Evolutionary conservation across 2,113 vertebrate genomes (phyloP), one percentile per base, ranked within the genome.

Genomic region (Triplophysa dalaica): DNA sequence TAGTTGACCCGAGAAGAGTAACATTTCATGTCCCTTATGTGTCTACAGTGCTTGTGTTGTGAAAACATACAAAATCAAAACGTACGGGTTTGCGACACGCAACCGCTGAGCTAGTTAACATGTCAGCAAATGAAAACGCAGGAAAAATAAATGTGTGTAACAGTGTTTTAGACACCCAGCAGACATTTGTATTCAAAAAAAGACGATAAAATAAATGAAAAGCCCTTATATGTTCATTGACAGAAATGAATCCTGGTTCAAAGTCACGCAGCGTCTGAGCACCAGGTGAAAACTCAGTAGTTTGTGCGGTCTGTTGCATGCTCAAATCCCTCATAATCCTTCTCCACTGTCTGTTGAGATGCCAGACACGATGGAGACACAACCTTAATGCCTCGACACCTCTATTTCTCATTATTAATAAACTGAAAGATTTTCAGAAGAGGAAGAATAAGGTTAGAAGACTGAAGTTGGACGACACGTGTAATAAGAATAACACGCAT

Each of bases 151-250:
- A 78, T 69, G 54, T 58, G 54, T 58, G 54, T 58, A 58, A 58
- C 81, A 78, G 81, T 78, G 81, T 82, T 82, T 72, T 61, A 73
- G 81, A 82, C 81, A 78, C 73, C 81, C 81, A 82, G 81, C 81
- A 82, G 75, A 82, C 77, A 77, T 77, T 63, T 38, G 19, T 68
- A 81, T 60, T 63, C 21, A 43, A 70, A 73, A 68, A 2, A 78
- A 62, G 73, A 77, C 8, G 26, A 52, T 8, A 0, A 73, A 67
- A 70, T n/a, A 80, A 84, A 81, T 43, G 45, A 69, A 63, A 74
- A 81, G 80, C 80, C 80, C 80, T 81, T 81, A 54, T 6, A 54
- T 79, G 70, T 74, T 22, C 43, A 69, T 79, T 5, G 64, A 22
- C 17, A 72, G 52, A 69, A 83, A 69, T 62, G 26, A 21, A 41